phyloP scores from a whole-genome alignment of 2,888 invertebrate species.

The Agrochola lychnidis region DNA sequence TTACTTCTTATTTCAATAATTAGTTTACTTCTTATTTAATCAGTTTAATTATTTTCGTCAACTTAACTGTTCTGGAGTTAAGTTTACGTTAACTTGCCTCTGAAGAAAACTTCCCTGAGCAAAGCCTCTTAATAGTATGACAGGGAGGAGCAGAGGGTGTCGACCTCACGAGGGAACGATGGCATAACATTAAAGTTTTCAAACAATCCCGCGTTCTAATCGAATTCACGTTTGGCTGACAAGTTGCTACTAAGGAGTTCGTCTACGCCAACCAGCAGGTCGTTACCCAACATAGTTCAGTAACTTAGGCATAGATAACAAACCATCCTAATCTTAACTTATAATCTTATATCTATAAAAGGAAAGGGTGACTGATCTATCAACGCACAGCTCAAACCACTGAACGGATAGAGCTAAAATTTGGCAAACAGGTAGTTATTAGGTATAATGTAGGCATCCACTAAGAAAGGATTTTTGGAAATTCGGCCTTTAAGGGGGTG shows the following conservation, averaged over 20 bases:
- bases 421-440: no score
- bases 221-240: conserved; percentile 43
- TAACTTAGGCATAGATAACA: conserved; percentile 28
- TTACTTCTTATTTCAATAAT: neutral
- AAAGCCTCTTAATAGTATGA: neutral
- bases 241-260: conserved; percentile 47
- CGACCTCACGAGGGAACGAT: conserved; percentile 38
- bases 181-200: conserved; percentile 44
- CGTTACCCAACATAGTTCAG: conserved; percentile 32
- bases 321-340: neutral
- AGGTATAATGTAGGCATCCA: no score
- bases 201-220: conserved; percentile 24
- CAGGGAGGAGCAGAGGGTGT: conserved; percentile 9
- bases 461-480: no score
- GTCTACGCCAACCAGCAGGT: conserved; percentile 27
- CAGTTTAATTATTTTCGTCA: no score
- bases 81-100: no score
- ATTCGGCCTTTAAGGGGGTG: no score
- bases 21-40: no score
- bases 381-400: no score
- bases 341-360: no score
- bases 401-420: no score
- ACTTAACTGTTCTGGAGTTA: no score
- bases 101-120: neutral
- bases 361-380: no score